phyloP scores from a whole-genome alignment of 2,888 invertebrate genomes.

The Dinocampus coccinellae region DNA sequence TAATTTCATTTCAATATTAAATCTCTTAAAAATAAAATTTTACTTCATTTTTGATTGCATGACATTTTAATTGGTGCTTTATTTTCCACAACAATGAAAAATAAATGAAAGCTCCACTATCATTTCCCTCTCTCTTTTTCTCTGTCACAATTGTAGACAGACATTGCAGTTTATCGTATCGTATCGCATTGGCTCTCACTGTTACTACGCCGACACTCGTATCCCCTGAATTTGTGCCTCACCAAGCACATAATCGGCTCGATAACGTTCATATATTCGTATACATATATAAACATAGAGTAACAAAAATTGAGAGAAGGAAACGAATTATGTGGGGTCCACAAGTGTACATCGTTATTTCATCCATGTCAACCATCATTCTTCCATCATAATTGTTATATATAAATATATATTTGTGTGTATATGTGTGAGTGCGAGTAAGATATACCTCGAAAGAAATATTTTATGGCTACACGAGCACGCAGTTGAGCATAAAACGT shows the following conservation, averaged over 20 bases:
- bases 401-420: slow-evolving; percentile 36
- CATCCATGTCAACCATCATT: slow-evolving; percentile 44
- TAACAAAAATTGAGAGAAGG: slow-evolving; percentile 14
- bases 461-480: slow-evolving; percentile 56
- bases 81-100: slow-evolving; percentile 4
- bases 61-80: background rate
- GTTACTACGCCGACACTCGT: background rate
- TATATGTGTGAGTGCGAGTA: background rate
- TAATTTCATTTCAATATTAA: background rate
- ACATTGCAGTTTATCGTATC: slow-evolving; percentile 24
- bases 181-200: slow-evolving; percentile 3
- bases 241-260: slow-evolving; percentile 53
- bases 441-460: slow-evolving; percentile 47
- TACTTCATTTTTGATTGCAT: background rate
- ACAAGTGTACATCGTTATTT: slow-evolving; percentile 29
- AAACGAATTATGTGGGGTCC: slow-evolving; percentile 10
- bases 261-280: slow-evolving; percentile 45
- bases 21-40: background rate
- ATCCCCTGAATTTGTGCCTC: slow-evolving; percentile 42
- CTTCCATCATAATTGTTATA: slow-evolving; percentile 58
- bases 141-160: slow-evolving; percentile 3
- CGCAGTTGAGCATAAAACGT: slow-evolving; percentile 37
- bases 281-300: slow-evolving; percentile 31
- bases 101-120: background rate
- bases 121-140: no score